Percentiles rank a stretch among this genome's conserved stretches.
Evolutionary conservation across 2,113 vertebrate genomes (phyloP).

Genomic region (Danionella cerebrum): DNA sequence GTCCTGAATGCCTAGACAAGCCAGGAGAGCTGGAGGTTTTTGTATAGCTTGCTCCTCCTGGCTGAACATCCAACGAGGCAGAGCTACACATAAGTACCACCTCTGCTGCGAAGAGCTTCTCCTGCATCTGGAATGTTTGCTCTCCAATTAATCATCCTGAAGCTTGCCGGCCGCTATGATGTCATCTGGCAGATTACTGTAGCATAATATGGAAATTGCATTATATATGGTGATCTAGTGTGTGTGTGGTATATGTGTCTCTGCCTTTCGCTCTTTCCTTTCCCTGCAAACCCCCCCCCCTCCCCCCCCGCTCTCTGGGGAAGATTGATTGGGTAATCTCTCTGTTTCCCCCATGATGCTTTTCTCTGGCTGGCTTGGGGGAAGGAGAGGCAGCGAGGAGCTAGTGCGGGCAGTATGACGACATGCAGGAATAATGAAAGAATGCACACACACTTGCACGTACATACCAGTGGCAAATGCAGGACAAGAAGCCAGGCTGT

Average conservation of each 20-base stretch:
- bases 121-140: background rate
- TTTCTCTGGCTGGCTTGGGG: conserved; percentile 31
- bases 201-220: background rate
- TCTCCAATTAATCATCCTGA: background rate
- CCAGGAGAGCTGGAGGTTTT: too few relatives aligned
- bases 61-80: too few relatives aligned
- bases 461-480: background rate
- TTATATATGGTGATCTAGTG: background rate
- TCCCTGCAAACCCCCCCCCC: conserved; percentile 20
- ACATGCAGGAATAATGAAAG: conserved; percentile 41
- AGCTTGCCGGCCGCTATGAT: background rate
- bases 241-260: background rate
- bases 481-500: background rate
- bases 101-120: background rate
- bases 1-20: too few relatives aligned
- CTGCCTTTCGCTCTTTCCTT: conserved; percentile 28
- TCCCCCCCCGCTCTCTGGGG: conserved; percentile 31
- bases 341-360: conserved; percentile 59
- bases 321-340: conserved; percentile 68
- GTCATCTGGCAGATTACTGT: background rate
- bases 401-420: conserved; percentile 40
- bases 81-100: too few relatives aligned
- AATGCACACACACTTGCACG: conserved; percentile 19
- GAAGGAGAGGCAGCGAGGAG: conserved; percentile 45
- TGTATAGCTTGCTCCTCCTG: too few relatives aligned